These are phyloP conservation scores for Anthrax anthrax DNA, from an alignment of 2,888 invertebrate species.

Conservation along the genomic window DNA sequence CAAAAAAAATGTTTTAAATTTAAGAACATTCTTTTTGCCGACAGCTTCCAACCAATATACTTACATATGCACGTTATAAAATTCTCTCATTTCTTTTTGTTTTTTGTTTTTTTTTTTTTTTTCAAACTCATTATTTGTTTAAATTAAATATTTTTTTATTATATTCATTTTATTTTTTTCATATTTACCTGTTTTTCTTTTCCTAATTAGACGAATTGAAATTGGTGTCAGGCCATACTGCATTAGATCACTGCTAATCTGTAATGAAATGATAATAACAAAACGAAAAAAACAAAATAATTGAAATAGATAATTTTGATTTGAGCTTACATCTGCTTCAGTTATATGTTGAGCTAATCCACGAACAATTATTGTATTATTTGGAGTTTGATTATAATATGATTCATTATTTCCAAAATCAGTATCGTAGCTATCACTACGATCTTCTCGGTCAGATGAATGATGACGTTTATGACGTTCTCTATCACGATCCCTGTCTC, in stretches of 20 bases:
- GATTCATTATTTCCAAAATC: slow-evolving; percentile 33
- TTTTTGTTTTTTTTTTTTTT: no score
- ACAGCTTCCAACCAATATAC: slow-evolving; percentile 6
- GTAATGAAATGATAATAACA: slow-evolving; percentile 8
- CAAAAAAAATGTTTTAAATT: no score
- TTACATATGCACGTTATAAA: neutral
- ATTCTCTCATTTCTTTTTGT: neutral
- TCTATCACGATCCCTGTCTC: slow-evolving; percentile 6
- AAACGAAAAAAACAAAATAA: neutral
- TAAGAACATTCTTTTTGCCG: neutral
- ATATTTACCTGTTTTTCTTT: slow-evolving; percentile 67
- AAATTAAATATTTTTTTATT: no score
- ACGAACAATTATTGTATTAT: slow-evolving; percentile 60
- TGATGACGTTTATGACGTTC: slow-evolving; percentile 13
- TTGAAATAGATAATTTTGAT: slow-evolving; percentile 1
- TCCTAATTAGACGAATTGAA: slow-evolving; percentile 68
- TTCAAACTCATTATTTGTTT: no score
- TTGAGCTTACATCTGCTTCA: slow-evolving; percentile 54
- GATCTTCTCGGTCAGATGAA: slow-evolving; percentile 19
- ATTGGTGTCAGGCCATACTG: slow-evolving; percentile 59
- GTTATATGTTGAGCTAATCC: slow-evolving; percentile 60
- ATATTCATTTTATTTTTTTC: slow-evolving; percentile 1
- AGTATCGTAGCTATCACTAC: slow-evolving; percentile 25
- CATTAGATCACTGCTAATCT: slow-evolving; percentile 66
- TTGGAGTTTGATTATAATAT: slow-evolving; percentile 43